A percentile compares a stretch with the other conserved stretches of the same genome.
Conservation (phyloP, 1,140 invertebrate species). For the Schlechtendalia chinensis region DNA sequence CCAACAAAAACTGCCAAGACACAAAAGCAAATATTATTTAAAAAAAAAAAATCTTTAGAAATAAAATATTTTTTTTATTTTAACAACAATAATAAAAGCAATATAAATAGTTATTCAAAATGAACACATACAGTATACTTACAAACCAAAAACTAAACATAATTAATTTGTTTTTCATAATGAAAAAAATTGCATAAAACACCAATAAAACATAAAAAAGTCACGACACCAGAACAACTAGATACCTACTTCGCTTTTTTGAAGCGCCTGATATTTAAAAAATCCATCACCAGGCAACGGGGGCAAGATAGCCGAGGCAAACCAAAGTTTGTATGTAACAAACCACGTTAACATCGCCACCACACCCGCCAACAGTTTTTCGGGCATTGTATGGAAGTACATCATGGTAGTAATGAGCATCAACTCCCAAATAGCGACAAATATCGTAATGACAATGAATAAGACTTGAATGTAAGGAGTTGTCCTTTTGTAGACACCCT, state of each 20-base stretch:
- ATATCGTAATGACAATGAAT: slow-evolving; percentile 75
- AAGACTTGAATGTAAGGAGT: slow-evolving; percentile 79
- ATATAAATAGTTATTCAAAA: background rate
- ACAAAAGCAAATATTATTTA: background rate
- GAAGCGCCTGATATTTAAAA: slow-evolving; percentile 66
- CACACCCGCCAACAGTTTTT: slow-evolving; percentile 86
- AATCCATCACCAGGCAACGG: slow-evolving; percentile 73
- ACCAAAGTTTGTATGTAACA: slow-evolving; percentile 84
- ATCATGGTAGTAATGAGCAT: slow-evolving; percentile 89
- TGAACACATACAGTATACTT: slow-evolving; percentile 2
- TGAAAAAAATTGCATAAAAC: slow-evolving; percentile 12
- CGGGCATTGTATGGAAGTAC: slow-evolving; percentile 92
- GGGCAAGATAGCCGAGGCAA: slow-evolving; percentile 63
- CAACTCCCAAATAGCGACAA: slow-evolving; percentile 87
- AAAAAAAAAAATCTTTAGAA: background rate
- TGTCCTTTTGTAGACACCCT: slow-evolving; percentile 70
- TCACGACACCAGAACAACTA: background rate
- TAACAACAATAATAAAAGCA: background rate
- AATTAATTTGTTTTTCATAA: background rate
- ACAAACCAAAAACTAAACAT: background rate
- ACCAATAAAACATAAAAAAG: background rate
- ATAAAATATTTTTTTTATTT: background rate
- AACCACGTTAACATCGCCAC: slow-evolving; percentile 88
- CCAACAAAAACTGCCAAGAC: too few species aligned
- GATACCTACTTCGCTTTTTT: slow-evolving; percentile 33